Conservation (phyloP, 2,797 vertebrate species). For the Anas bernieri region DNA sequence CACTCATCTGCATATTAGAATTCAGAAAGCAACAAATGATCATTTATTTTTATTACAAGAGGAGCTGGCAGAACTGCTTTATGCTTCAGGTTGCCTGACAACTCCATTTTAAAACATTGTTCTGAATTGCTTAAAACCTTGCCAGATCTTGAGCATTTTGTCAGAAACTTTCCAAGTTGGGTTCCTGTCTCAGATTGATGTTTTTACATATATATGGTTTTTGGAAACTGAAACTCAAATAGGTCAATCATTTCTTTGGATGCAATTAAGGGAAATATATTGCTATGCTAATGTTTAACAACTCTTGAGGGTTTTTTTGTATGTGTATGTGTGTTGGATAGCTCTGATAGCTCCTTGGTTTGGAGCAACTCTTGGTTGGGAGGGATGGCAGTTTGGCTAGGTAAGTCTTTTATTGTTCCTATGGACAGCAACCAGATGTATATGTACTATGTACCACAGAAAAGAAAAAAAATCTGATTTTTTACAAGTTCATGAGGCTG, state of each 20-base stretch:
- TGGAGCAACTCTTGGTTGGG: background rate
- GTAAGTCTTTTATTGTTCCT: background rate
- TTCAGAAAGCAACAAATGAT: conserved; percentile 37
- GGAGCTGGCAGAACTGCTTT: background rate
- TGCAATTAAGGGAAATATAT: background rate
- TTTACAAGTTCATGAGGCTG: background rate
- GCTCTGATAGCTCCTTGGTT: background rate
- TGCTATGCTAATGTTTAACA: background rate
- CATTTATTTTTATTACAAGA: conserved; percentile 54
- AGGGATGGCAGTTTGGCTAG: background rate
- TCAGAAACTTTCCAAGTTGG: background rate
- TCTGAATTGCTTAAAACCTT: conserved; percentile 8
- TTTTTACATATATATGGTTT: background rate
- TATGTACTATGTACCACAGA: background rate
- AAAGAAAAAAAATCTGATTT: background rate
- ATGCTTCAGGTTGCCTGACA: background rate
- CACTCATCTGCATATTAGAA: conserved; percentile 8
- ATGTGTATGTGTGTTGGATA: background rate
- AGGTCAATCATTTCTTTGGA: background rate
- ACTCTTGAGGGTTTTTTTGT: background rate
- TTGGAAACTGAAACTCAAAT: background rate
- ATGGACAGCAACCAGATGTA: background rate
- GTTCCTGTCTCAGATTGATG: background rate
- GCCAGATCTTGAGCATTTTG: background rate
- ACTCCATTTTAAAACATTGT: background rate